Evolutionary conservation across 2,113 vertebrate genomes (phyloP).

Genomic region (Microtus ochrogaster): DNA sequence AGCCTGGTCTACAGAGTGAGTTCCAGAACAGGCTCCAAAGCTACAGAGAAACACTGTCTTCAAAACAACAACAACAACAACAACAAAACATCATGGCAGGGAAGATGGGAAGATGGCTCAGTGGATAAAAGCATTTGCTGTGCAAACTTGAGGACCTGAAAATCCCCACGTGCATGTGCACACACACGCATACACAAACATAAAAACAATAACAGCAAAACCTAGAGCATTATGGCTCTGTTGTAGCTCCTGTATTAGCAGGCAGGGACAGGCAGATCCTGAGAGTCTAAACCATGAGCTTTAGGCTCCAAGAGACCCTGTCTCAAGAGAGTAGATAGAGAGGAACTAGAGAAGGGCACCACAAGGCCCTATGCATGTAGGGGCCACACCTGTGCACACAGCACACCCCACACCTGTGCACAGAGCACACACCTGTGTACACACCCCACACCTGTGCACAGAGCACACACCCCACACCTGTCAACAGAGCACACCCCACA

Average conservation of each 20-base stretch:
- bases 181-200: not conserved
- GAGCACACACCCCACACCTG: not conserved
- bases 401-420: too few species aligned
- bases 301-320: not conserved
- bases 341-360: not conserved
- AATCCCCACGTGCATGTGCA: not conserved
- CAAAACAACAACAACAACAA: too few species aligned
- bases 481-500: not conserved
- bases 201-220: not conserved
- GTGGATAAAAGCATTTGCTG: not conserved
- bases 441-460: not conserved
- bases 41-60: not conserved
- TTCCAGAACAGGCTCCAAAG: not conserved
- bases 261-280: not conserved
- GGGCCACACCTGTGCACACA: not conserved
- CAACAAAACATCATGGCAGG: not conserved
- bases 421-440: not conserved
- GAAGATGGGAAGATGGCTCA: not conserved
- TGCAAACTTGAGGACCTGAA: not conserved
- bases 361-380: not conserved
- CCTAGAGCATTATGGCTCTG: not conserved
- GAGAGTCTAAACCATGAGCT: not conserved
- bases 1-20: not conserved
- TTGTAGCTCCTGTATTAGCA: not conserved
- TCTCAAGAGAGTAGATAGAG: not conserved